These are phyloP conservation scores for Amphiduros pacificus DNA, from an alignment of 2,888 invertebrate genomes.

Conservation along the genomic window DNA sequence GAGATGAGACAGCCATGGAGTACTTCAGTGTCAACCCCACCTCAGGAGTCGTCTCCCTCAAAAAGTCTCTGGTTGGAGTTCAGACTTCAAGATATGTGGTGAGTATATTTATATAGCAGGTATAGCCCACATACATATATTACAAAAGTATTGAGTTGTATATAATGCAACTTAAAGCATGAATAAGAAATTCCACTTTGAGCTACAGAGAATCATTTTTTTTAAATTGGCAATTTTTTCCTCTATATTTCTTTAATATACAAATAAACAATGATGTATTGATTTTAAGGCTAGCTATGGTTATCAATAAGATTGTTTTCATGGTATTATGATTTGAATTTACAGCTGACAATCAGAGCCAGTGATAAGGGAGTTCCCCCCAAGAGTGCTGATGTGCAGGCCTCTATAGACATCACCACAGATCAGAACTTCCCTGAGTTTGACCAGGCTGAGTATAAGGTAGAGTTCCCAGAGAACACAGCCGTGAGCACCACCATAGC, in stretches of 20 bases:
- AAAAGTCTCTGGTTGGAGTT: constrained; percentile 33
- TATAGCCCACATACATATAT: too few species aligned
- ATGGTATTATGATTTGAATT: too few species aligned
- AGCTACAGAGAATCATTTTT: too few species aligned
- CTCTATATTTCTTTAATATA: too few species aligned
- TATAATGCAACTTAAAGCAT: too few species aligned
- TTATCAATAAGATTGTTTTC: too few species aligned
- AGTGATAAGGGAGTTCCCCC: constrained; percentile 27
- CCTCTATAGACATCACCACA: constrained; percentile 32
- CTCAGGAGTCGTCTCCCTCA: constrained; percentile 30
- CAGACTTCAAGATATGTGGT: constrained; percentile 36
- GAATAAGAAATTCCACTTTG: too few species aligned
- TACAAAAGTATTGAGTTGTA: too few species aligned
- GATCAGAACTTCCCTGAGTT: constrained; percentile 35
- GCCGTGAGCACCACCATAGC: constrained; percentile 32
- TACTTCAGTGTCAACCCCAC: constrained; percentile 37
- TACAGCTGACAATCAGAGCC: constrained; percentile 25
- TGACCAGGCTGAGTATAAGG: constrained; percentile 32
- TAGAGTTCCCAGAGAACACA: constrained; percentile 34
- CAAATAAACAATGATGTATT: too few species aligned
- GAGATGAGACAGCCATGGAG: constrained; percentile 23
- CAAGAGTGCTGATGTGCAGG: constrained; percentile 13
- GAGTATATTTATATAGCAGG: too few species aligned
- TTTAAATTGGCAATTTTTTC: too few species aligned
- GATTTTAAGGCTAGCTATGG: too few species aligned